These are phyloP conservation scores for Maniola hyperantus DNA, from an alignment of 2,888 invertebrate genomes.

Conservation along the genomic window DNA sequence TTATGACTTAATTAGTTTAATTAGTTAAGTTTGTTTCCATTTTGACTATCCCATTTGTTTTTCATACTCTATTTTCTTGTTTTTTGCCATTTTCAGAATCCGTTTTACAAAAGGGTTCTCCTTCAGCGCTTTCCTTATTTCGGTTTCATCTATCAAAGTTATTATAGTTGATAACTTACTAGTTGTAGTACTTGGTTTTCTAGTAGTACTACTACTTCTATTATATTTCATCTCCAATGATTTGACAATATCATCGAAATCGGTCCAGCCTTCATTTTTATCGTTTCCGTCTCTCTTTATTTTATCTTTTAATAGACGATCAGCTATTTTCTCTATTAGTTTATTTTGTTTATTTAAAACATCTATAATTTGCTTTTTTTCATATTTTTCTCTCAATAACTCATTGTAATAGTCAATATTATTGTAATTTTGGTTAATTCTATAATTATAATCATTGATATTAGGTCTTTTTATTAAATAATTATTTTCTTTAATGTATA, in stretches of 20 bases:
- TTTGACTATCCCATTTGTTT: too few species aligned
- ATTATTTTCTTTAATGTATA: not conserved
- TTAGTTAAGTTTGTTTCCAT: too few species aligned
- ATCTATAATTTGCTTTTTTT: conserved; percentile 41
- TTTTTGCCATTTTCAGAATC: conserved; percentile 55
- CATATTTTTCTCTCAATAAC: conserved; percentile 2
- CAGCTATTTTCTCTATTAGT: conserved; percentile 28
- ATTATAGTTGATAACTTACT: conserved; percentile 43
- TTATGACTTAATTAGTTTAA: too few species aligned
- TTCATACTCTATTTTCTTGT: conserved; percentile 51
- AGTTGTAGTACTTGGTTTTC: conserved; percentile 20
- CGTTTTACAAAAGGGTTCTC: conserved; percentile 57
- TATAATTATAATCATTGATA: not conserved
- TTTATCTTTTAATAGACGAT: not conserved
- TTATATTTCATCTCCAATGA: conserved; percentile 31
- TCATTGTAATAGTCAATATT: not conserved
- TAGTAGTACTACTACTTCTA: conserved; percentile 14
- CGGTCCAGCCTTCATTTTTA: not conserved
- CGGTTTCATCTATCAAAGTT: conserved; percentile 56
- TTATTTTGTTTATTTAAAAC: conserved; percentile 38
- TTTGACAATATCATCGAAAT: conserved; percentile 27
- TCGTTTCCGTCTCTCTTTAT: not conserved
- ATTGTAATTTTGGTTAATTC: not conserved
- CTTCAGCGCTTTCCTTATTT: conserved; percentile 51
- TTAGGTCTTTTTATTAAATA: not conserved